These are phyloP conservation scores for Apamea epomidion DNA, from an alignment of 2,888 invertebrate species.

Conservation along the genomic window DNA sequence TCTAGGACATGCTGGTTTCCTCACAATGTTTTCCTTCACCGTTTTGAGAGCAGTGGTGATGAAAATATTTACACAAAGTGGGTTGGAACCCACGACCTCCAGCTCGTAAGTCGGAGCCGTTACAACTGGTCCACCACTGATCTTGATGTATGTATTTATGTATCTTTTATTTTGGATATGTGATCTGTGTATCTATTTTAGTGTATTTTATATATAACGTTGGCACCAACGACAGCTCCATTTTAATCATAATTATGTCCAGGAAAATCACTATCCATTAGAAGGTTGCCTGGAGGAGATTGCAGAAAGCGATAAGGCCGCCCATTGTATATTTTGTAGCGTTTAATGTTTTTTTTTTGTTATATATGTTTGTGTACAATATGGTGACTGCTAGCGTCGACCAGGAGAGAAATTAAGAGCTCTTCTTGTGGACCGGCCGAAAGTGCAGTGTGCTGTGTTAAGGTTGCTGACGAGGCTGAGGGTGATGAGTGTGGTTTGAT, in stretches of 20 bases:
- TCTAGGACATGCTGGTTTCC: no score
- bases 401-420: neutral
- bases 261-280: neutral
- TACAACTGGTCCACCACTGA: no score
- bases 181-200: no score
- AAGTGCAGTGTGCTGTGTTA: neutral
- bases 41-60: no score
- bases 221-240: neutral
- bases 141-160: no score
- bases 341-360: neutral
- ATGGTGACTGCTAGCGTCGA: neutral
- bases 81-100: no score
- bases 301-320: neutral
- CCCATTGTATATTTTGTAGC: neutral
- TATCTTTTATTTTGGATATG: no score
- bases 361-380: neutral
- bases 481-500: neutral
- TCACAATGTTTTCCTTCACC: no score
- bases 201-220: no score
- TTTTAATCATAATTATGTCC: neutral
- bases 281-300: neutral
- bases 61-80: no score
- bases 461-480: neutral
- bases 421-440: neutral
- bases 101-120: no score